Percentiles rank a stretch among this genome's conserved stretches.
phyloP scores from a whole-genome alignment of 2,888 invertebrate genomes.

The Leptura quadrifasciata region DNA sequence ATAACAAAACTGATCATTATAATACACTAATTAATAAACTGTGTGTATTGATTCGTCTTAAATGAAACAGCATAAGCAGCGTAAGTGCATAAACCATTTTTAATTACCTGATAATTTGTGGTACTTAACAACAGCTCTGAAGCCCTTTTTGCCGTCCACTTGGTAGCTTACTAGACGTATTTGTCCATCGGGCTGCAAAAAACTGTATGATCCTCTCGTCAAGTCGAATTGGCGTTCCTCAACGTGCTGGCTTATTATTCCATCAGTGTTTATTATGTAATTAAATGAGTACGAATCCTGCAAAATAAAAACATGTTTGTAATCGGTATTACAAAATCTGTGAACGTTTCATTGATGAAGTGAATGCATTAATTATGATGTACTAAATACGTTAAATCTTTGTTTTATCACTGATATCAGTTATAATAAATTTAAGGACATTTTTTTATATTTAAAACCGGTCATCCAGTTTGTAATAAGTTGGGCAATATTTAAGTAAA shows the following conservation, averaged over 20 bases:
- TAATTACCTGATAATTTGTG: conserved; percentile 72
- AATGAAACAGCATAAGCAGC: too few species aligned
- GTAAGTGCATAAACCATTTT: not conserved
- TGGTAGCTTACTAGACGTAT: conserved; percentile 78
- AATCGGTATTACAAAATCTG: not conserved
- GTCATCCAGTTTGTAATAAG: not conserved
- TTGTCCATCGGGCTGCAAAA: conserved; percentile 81
- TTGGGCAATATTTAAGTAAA: not conserved
- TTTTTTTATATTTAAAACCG: not conserved
- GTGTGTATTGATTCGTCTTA: too few species aligned
- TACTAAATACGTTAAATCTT: too few species aligned
- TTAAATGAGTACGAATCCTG: conserved; percentile 67
- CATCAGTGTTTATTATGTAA: conserved; percentile 66
- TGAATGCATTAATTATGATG: not conserved
- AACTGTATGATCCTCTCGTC: conserved; percentile 78
- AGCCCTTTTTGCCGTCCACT: conserved; percentile 76
- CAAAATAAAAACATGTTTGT: conserved; percentile 40
- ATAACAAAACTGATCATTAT: too few species aligned
- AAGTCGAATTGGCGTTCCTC: conserved; percentile 65
- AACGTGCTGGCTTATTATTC: conserved; percentile 67
- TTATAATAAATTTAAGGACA: not conserved
- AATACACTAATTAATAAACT: too few species aligned
- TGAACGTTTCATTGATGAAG: not conserved
- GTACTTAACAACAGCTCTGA: conserved; percentile 75
- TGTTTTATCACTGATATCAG: not conserved